Percentiles rank a stretch among this genome's conserved stretches.
Conservation (phyloP, 2,113 vertebrate genomes). For the Agapornis roseicollis region DNA sequence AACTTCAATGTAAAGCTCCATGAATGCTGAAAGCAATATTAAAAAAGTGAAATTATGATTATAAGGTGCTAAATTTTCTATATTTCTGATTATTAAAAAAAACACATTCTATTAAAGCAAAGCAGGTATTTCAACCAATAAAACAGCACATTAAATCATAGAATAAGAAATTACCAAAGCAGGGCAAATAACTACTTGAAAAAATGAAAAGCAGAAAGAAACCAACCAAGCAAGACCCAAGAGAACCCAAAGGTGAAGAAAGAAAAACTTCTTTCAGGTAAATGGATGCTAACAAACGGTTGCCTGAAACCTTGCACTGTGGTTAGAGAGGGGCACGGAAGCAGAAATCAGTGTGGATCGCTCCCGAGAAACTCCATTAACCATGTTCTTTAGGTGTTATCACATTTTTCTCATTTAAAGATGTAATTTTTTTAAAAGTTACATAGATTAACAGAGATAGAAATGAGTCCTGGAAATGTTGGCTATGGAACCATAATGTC, state of each 20-base stretch:
- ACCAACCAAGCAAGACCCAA: not conserved
- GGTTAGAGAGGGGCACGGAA: not conserved
- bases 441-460: not conserved
- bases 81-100: not conserved
- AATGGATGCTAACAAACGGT: fast-evolving
- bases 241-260: not conserved
- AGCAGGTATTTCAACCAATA: not conserved
- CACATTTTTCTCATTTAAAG: not conserved
- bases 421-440: not conserved
- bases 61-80: not conserved
- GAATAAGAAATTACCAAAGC: not conserved
- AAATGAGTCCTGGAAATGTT: not conserved
- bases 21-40: not conserved
- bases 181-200: not conserved
- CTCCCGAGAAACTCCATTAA: not conserved
- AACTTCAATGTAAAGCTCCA: not conserved
- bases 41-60: not conserved
- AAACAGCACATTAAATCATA: not conserved
- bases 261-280: not conserved
- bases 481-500: not conserved
- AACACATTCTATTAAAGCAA: not conserved
- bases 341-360: not conserved
- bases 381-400: not conserved
- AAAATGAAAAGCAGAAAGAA: not conserved
- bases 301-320: not conserved